phyloP scores from a whole-genome alignment of 2,797 vertebrate genomes.

The Sebastes glaucus region DNA sequence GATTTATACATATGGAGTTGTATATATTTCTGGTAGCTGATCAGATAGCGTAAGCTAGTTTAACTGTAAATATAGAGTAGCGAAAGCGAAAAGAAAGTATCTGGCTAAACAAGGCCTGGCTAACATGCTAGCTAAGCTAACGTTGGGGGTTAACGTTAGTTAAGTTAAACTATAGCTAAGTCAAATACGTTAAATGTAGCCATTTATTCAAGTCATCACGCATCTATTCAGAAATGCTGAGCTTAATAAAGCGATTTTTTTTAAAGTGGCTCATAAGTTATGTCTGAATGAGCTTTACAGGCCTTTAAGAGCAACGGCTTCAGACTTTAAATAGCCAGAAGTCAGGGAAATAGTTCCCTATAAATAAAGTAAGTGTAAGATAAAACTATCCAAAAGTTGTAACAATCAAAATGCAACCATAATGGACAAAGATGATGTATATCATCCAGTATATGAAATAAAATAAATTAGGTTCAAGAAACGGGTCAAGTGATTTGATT shows the following conservation, averaged over 20 bases:
- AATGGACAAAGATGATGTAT: too few species aligned
- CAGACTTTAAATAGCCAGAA: not conserved
- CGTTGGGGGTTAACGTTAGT: not conserved
- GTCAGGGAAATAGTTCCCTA: not conserved
- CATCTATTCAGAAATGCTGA: not conserved
- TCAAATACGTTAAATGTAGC: not conserved
- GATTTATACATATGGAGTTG: rapidly evolving
- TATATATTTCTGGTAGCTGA: rapidly evolving
- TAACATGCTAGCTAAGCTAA: slow-evolving; percentile 8
- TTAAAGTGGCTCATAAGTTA: not conserved
- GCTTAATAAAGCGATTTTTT: not conserved
- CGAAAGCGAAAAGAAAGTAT: not conserved
- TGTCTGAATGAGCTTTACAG: not conserved
- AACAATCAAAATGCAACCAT: too few species aligned
- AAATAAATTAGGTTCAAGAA: not conserved
- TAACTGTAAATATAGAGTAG: not conserved
- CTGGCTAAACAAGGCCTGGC: slow-evolving; percentile 18
- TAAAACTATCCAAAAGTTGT: too few species aligned
- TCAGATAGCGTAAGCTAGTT: rapidly evolving
- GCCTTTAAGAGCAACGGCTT: not conserved
- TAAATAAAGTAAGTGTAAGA: too few species aligned
- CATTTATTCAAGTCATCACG: not conserved
- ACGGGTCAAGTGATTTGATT: not conserved
- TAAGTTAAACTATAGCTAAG: not conserved
- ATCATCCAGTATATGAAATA: too few species aligned